A percentile compares a stretch with the other conserved stretches of the same genome.
Evolutionary conservation across 37 sponge, comb jelly and placozoan genomes (phyloP).

Genomic region (Bolinopsis microptera): DNA sequence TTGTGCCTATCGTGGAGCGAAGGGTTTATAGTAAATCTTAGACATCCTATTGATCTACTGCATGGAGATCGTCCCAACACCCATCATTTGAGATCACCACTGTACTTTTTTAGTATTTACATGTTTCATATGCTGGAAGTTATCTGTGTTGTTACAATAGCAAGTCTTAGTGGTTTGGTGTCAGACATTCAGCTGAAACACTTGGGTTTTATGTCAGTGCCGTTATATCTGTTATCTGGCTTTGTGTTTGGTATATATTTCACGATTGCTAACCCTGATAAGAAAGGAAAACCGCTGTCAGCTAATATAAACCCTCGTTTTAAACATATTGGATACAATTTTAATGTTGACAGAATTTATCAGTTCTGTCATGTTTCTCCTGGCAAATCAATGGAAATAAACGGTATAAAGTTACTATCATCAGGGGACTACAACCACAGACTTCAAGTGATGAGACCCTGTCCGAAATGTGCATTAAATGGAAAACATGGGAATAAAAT

Average conservation of each 20-base stretch:
- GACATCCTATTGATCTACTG: slow-evolving; percentile 1
- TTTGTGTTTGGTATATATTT: neutral
- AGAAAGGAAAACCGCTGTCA: neutral
- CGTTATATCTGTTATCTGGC: neutral
- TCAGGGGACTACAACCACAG: neutral
- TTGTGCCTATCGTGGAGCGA: neutral
- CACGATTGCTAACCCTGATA: neutral
- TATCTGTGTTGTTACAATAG: neutral
- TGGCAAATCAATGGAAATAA: neutral
- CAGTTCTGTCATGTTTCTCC: neutral
- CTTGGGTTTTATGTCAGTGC: neutral
- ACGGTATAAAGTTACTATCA: neutral
- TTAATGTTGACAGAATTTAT: neutral
- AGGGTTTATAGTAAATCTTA: neutral
- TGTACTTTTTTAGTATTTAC: neutral
- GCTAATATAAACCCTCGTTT: neutral
- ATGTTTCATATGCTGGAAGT: neutral
- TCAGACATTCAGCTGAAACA: neutral
- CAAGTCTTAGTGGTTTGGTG: neutral
- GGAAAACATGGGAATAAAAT: too few relatives aligned
- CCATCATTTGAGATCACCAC: neutral
- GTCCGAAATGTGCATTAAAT: neutral
- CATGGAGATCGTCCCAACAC: neutral
- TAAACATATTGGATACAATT: neutral
- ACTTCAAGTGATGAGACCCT: neutral